A percentile compares a stretch with the other conserved stretches of the same genome.
phyloP scores from a whole-genome alignment of 2,888 invertebrate species.

The Cataglyphis cursor region DNA sequence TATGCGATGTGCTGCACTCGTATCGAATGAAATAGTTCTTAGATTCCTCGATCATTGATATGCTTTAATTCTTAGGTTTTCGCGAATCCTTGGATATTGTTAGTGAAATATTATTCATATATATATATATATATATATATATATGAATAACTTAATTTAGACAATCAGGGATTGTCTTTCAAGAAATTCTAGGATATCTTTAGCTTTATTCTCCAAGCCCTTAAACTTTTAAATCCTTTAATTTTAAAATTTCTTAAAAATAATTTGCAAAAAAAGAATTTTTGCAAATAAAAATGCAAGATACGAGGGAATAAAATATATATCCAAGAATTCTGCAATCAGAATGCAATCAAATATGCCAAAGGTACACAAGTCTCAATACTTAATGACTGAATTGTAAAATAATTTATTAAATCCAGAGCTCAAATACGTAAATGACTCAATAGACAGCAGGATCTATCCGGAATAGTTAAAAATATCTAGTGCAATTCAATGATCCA shows the following conservation, averaged over 20 bases:
- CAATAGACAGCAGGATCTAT: background rate
- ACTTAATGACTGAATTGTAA: background rate
- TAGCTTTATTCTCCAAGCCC: background rate
- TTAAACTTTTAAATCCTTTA: background rate
- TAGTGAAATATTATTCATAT: background rate
- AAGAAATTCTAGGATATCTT: background rate
- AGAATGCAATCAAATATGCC: background rate
- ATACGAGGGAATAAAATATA: background rate
- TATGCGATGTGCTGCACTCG: conserved; percentile 6
- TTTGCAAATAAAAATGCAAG: conserved; percentile 10
- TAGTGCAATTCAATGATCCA: conserved; percentile 11
- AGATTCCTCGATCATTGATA: conserved; percentile 37
- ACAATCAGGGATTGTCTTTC: background rate
- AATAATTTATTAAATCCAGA: conserved; percentile 16
- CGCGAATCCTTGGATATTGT: background rate
- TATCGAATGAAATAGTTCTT: conserved; percentile 14
- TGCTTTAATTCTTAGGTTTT: background rate
- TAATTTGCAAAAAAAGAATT: background rate
- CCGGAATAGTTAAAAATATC: background rate
- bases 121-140: background rate
- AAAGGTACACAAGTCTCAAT: background rate
- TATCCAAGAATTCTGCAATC: background rate
- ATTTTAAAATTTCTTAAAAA: background rate
- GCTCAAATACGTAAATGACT: background rate
- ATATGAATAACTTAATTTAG: background rate